Evolutionary conservation across 1,140 invertebrate species (phyloP).

Genomic region (Polyergus mexicanus): DNA sequence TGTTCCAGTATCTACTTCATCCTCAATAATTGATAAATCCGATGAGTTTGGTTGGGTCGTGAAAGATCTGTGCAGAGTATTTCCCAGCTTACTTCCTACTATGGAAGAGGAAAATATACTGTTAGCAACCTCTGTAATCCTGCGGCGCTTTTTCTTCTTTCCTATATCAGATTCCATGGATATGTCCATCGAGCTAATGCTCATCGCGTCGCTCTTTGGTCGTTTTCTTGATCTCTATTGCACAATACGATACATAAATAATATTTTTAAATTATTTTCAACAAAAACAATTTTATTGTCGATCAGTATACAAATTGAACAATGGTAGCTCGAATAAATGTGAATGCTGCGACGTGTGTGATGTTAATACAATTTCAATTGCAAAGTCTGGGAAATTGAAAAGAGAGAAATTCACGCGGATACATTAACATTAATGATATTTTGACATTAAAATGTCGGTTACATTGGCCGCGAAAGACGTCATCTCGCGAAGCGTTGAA

Average conservation of each 20-base stretch:
- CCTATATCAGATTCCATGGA: constrained; percentile 79
- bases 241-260: not conserved
- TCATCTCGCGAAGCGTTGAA: not conserved
- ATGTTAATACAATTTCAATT: not conserved
- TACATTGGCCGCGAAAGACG: not conserved
- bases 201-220: constrained; percentile 82
- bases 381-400: not conserved
- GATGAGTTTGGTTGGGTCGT: constrained; percentile 71
- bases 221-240: constrained; percentile 83
- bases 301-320: not conserved
- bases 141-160: constrained; percentile 82
- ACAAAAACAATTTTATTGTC: not conserved
- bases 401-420: not conserved
- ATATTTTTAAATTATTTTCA: not conserved
- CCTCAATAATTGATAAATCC: constrained; percentile 77
- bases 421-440: constrained; percentile 18
- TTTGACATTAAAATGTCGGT: constrained; percentile 30
- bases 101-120: constrained; percentile 79
- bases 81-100: constrained; percentile 72
- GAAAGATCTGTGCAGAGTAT: constrained; percentile 79
- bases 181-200: constrained; percentile 82
- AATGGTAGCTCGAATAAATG: not conserved
- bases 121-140: constrained; percentile 83
- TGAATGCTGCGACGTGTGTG: not conserved
- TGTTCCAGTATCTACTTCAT: constrained; percentile 70